A percentile compares a stretch with the other conserved stretches of the same genome.
Conservation (phyloP, 2,888 invertebrate genomes). For the Hoplodrina blanda region DNA sequence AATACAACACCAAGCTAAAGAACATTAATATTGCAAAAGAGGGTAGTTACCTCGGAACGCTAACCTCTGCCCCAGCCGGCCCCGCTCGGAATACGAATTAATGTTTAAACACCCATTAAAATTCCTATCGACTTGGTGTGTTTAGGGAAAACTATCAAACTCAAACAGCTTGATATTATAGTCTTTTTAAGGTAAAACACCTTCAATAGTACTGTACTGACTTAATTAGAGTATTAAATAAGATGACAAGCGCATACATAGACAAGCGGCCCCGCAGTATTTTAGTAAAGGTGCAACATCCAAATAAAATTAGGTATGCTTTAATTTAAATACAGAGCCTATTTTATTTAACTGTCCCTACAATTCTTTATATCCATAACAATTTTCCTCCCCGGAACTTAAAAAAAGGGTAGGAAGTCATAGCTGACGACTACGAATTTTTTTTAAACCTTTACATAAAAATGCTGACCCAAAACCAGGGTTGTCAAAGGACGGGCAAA, state of each 20-base stretch:
- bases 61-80: constrained; percentile 27
- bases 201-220: background rate
- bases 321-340: too few relatives aligned
- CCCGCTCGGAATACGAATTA: constrained; percentile 52
- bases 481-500: background rate
- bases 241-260: too few relatives aligned
- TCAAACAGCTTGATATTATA: background rate
- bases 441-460: background rate
- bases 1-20: constrained; percentile 20
- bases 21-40: constrained; percentile 56
- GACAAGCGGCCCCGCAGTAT: too few relatives aligned
- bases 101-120: constrained; percentile 53
- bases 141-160: constrained; percentile 35
- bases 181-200: background rate
- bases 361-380: too few relatives aligned
- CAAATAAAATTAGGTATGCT: too few relatives aligned
- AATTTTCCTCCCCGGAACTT: too few relatives aligned
- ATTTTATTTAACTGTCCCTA: too few relatives aligned
- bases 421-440: background rate
- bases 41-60: constrained; percentile 48
- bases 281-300: too few relatives aligned
- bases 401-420: too few relatives aligned
- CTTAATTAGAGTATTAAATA: too few relatives aligned
- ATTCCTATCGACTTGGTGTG: constrained; percentile 31
- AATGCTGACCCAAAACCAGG: background rate